Evolutionary conservation across 1,140 invertebrate genomes (phyloP).

Genomic region (Vanessa atalanta): DNA sequence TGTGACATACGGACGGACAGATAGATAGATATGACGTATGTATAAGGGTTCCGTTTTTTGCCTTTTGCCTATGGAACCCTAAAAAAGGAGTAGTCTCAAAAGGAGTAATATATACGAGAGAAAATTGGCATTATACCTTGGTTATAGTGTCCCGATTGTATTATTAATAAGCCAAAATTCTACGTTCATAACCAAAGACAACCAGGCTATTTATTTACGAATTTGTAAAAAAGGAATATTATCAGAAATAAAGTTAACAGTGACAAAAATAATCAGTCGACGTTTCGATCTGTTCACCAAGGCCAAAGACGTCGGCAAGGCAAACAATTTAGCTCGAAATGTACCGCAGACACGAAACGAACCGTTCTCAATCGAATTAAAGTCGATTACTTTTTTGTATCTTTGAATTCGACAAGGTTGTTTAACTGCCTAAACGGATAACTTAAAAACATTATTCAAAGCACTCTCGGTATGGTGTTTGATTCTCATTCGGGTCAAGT

Average conservation of each 20-base stretch:
- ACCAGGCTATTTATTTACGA: background rate
- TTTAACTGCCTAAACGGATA: slow-evolving; percentile 5
- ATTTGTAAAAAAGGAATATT: too few species aligned
- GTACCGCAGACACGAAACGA: slow-evolving; percentile 18
- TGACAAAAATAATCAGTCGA: slow-evolving; percentile 18
- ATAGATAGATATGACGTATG: too few species aligned
- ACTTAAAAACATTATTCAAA: background rate
- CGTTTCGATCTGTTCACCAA: slow-evolving; percentile 25
- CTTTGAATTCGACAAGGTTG: slow-evolving; percentile 13
- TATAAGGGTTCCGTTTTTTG: too few species aligned
- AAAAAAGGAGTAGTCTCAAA: too few species aligned
- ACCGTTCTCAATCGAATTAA: slow-evolving; percentile 17
- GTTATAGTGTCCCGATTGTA: too few species aligned
- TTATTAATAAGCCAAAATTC: too few species aligned
- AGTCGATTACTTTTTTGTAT: slow-evolving; percentile 11
- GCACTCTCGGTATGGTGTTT: background rate
- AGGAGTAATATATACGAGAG: too few species aligned
- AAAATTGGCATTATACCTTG: too few species aligned
- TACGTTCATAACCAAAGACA: background rate
- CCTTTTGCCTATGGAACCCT: too few species aligned
- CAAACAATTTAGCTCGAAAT: slow-evolving; percentile 23
- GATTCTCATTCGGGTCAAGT: background rate
- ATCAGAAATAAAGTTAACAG: slow-evolving; percentile 7
- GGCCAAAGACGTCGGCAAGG: slow-evolving; percentile 23
- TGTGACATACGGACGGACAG: too few species aligned